Evolutionary conservation across 2,797 vertebrate species (phyloP), one percentile per base, ranked within the genome.

Genomic region (Myotis findleyi): DNA sequence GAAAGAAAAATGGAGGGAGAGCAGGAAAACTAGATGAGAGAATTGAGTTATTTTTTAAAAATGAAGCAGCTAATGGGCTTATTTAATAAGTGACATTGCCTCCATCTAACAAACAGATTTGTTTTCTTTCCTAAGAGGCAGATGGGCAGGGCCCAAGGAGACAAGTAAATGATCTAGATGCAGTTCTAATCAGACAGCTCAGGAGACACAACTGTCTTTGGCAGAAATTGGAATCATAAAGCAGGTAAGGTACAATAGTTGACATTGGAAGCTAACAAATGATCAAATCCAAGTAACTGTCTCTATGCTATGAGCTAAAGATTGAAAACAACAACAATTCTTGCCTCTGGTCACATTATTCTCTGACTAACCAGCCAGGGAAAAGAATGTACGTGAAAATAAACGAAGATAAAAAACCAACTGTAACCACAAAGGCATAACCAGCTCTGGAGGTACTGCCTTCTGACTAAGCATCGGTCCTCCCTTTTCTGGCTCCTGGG

Each of bases 261-360:
- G 44, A 87, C 25, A 84, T 77, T 25, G 33, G 64, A 96, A 85
- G 27, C 64, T 68, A 93, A 79, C 33, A 13, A 81, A 55, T 23
- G 53, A 72, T 85, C 38, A 89, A 36, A 89, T 77, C 23, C 71
- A 92, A 91, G 55, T 76, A 76, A 72, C 11, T 77, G 2, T 81
- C 59, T 33, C 47, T 14, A 80, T 23, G 4, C 13, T 59, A 7
- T 62, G n/a, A 73, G 20, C 16, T 68, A 59, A 94, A 73, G 59
- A 93, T 33, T 49, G 30, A 59, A 72, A 86, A 64, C 14, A 87
- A 59, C 13, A 79, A n/a, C 18, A 72, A 8, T 44, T 80, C 4
- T 72, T 92, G 62, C 18, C n/a, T 92, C 87, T 89, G 17, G 38
- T 30, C 18, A 93, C 79, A 41, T 79, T 92, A 44, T 51, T 90